Conservation (phyloP, 2,888 invertebrate genomes). For the Xanthorhoe designata region DNA sequence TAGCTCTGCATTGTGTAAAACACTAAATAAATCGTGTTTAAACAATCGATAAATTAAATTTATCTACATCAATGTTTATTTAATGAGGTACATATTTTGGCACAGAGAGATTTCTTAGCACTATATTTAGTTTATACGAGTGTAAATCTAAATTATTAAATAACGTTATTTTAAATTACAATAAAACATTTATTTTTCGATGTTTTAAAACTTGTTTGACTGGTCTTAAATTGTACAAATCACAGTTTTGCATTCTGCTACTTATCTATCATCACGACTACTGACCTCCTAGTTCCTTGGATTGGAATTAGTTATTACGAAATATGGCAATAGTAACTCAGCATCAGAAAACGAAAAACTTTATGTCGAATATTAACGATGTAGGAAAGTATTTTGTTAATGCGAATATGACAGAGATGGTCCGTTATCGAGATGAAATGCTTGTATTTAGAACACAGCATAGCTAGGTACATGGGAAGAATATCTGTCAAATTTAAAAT, state of each 20-base stretch:
- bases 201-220: slow-evolving; percentile 85
- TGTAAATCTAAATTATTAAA: slow-evolving; percentile 72
- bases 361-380: background rate
- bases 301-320: slow-evolving; percentile 79
- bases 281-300: slow-evolving; percentile 72
- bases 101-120: slow-evolving; percentile 89
- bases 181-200: slow-evolving; percentile 82
- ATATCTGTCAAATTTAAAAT: background rate
- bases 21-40: slow-evolving; percentile 70
- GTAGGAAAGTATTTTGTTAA: background rate
- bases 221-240: slow-evolving; percentile 84
- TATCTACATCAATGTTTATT: slow-evolving; percentile 82
- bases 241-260: slow-evolving; percentile 84
- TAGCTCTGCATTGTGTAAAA: slow-evolving; percentile 43
- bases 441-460: background rate
- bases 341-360: slow-evolving; percentile 9
- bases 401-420: slow-evolving; percentile 9
- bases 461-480: background rate
- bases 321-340: slow-evolving; percentile 71
- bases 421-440: slow-evolving; percentile 10
- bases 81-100: slow-evolving; percentile 93
- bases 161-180: slow-evolving; percentile 73
- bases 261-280: slow-evolving; percentile 80
- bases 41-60: slow-evolving; percentile 73
- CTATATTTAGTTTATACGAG: slow-evolving; percentile 78